Evolutionary conservation across 2,113 vertebrate species (phyloP), one percentile per base, ranked within the genome.

Genomic region (Lepisosteus osseus): DNA sequence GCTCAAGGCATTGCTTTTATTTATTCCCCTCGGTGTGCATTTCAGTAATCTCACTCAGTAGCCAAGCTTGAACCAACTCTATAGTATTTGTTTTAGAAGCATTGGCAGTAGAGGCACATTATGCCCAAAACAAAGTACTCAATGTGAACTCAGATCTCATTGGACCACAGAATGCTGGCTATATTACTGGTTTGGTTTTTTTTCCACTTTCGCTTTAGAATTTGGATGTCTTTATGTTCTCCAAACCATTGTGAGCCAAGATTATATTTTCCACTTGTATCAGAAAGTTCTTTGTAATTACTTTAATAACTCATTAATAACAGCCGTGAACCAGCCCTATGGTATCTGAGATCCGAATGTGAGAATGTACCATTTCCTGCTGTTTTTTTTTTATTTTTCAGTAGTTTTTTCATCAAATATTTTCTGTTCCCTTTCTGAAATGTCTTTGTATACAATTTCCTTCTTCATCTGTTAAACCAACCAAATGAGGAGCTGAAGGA

Each of bases 381-480:
- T 43, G 40, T 47, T 3, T 41, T 66, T 66, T 7, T 40, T 6
- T 68, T 68, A 56, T 3, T n/a, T 55, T 42, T 51, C 5, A 51
- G 6, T 17, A 12, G 6, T 2, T 47, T 15, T 66, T 66, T 47
- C 64, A 41, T 7, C 43, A 12, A 45, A 42, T 45, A 66, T 47
- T 47, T 43, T 29, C 29, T 29, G 43, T 13, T 65, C 63, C 13
- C 44, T 13, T 45, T 14, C 64, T 45, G 41, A 47, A 9, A 6
- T 8, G 44, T 13, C 15, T 66, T 6, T 66, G 43, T 67, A 12
- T 29, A 8, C 6, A 65, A 43, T 65, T 65, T 65, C 42, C 42
- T 6, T 43, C 74, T 83, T 81, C 80, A 87, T 90, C 83, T 84
- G 62, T 76, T 76, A 84, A 73, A 76, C 78, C 83, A 79, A 84